Percentiles rank a stretch among this genome's conserved stretches.
Evolutionary conservation across 2,797 vertebrate species (phyloP).

Genomic region (Bovichtus diacanthus): DNA sequence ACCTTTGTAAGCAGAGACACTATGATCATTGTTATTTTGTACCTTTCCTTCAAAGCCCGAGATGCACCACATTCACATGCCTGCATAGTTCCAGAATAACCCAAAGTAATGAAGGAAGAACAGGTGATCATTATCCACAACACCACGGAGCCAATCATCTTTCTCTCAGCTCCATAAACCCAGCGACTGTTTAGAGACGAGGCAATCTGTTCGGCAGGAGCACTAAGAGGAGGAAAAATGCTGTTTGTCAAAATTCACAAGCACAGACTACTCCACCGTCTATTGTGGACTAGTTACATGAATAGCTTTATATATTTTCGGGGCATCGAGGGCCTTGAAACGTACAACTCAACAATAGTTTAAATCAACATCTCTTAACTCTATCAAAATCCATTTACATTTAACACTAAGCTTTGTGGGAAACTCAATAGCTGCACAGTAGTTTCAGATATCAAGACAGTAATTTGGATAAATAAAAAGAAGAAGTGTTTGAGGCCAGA

Average conservation of each 20-base stretch:
- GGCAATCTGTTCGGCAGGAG: constrained; percentile 19
- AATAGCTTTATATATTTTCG: constrained; percentile 3
- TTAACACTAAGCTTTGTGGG: not conserved
- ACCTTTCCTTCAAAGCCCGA: constrained; percentile 6
- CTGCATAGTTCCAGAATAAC: constrained; percentile 10
- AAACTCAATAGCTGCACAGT: not conserved
- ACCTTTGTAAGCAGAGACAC: not conserved
- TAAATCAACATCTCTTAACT: not conserved
- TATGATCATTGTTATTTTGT: constrained; percentile 15
- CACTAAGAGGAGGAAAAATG: not conserved
- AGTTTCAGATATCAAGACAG: constrained; percentile 8
- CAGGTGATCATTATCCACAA: constrained; percentile 50
- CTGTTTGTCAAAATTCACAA: constrained; percentile 39
- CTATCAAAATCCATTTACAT: constrained; percentile 3
- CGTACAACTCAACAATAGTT: not conserved
- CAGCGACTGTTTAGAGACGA: constrained; percentile 23
- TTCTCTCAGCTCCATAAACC: constrained; percentile 8
- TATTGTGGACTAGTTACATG: not conserved
- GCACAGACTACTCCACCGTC: not conserved
- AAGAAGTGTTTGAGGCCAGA: constrained; percentile 44
- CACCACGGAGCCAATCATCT: constrained; percentile 38
- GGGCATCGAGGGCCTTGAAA: constrained; percentile 2
- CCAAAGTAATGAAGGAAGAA: constrained; percentile 34
- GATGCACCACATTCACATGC: constrained; percentile 2
- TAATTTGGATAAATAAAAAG: constrained; percentile 6